Base-by-base conservation (phyloP, 2,888 invertebrate genomes). In the Lathronympha strigana region DNA sequence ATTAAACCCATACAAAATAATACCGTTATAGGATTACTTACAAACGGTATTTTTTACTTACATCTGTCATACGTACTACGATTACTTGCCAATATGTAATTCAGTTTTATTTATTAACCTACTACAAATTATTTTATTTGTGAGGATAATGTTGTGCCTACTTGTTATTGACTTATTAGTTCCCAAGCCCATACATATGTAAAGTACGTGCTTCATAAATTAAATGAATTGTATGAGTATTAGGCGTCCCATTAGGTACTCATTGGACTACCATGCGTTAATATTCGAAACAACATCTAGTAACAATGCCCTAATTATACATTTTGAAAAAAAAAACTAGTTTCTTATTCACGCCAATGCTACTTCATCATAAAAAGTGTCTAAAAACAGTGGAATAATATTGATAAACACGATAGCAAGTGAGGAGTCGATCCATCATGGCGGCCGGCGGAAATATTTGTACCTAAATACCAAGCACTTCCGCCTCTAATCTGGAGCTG, bases 361-460 rank as follows among this genome's bases (percentile, higher is more conserved):
- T 47, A 49, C 45, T 49, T 58, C 21, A 64, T 23, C 57, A 28
- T 43, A 62, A 58, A 50, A 61, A 61, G 25, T 51, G 38, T 38
- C 58, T 54, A 21, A 60, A 69, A 69, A 54, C 51, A 69, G 66
- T 58, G 71, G 78, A 78, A 83, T 76, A 86, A 85, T 83, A 83
- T 83, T 83, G 85, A 86, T 86, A 84, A 83, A 85, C 83, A 85
- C 68, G 60, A 87, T 87, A 84, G 81, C 74, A 73, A 47, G 77
- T 76, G 68, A 69, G 67, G 69, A 72, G 63, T 70, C 80, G 78
- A 88, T 90, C 89, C 84, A 89, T 90, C 90, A 90, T 71, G 57
- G 53, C 57, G 73, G 75, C 80, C 79, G 82, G 82, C 76, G 75
- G 74, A 87, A 87, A 86, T 87, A 87, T 87, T 87, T 84, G 76